Conservation (phyloP, 2,797 vertebrate species). For the Tamandua tetradactyla region DNA sequence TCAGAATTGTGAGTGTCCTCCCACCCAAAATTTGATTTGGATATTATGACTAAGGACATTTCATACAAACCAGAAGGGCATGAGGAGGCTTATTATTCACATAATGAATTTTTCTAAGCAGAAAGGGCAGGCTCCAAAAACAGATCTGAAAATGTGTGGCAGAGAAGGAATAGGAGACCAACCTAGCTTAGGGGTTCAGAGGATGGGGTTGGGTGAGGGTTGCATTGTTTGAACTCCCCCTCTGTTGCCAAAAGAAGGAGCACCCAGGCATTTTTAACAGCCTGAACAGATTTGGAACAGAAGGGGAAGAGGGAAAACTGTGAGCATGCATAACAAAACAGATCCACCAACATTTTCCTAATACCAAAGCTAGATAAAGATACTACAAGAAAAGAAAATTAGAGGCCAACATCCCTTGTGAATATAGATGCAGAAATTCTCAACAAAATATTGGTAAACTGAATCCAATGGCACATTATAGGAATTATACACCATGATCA, state of each 20-base stretch:
- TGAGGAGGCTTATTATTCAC: accelerated
- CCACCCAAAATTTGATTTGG: neutral
- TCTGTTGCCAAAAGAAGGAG: accelerated
- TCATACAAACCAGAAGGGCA: accelerated
- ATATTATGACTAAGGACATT: neutral
- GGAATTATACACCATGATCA: too few relatives aligned
- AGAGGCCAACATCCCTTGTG: too few relatives aligned
- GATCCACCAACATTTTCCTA: neutral
- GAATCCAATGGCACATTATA: too few relatives aligned
- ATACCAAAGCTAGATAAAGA: too few relatives aligned
- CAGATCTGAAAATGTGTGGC: neutral
- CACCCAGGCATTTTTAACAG: accelerated
- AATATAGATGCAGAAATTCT: too few relatives aligned
- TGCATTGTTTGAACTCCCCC: too few relatives aligned
- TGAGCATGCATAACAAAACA: too few relatives aligned
- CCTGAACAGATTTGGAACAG: accelerated
- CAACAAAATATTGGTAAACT: too few relatives aligned
- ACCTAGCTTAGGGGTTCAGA: neutral
- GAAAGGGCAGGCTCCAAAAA: too few relatives aligned
- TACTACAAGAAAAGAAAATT: too few relatives aligned
- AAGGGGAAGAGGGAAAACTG: neutral
- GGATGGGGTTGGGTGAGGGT: accelerated
- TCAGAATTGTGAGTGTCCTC: too few relatives aligned
- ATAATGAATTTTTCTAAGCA: neutral
- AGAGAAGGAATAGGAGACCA: neutral